These are phyloP conservation scores for Paracanthobrama guichenoti DNA, from an alignment of 2,113 vertebrate genomes.

Conservation along the genomic window DNA sequence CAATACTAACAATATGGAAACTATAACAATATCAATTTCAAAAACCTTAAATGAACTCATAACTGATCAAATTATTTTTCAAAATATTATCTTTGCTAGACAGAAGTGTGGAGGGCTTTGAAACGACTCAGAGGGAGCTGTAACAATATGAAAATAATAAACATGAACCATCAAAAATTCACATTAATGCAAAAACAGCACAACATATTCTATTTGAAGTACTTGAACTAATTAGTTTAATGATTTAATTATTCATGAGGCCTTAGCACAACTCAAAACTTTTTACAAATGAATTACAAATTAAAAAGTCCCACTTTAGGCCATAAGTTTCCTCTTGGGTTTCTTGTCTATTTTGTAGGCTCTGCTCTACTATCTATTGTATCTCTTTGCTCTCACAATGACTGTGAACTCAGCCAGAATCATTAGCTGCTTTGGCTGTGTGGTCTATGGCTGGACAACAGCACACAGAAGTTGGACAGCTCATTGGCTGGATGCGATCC, in stretches of 20 bases:
- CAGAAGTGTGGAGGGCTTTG: neutral
- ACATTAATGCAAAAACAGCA: constrained; percentile 3
- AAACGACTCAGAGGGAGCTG: neutral
- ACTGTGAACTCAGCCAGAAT: constrained; percentile 20
- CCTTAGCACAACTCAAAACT: constrained; percentile 63
- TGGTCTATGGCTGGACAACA: constrained; percentile 9
- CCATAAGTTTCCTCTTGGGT: constrained; percentile 7
- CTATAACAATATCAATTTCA: neutral
- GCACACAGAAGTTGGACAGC: constrained; percentile 9
- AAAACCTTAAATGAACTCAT: constrained; percentile 5
- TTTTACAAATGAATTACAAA: constrained; percentile 67
- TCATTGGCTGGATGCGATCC: neutral
- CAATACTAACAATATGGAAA: neutral
- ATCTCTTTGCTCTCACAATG: constrained; percentile 23
- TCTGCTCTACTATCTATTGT: constrained; percentile 30
- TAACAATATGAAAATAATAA: constrained; percentile 13
- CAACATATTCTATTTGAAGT: constrained; percentile 57
- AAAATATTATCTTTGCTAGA: constrained; percentile 6
- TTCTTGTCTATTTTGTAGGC: constrained; percentile 42
- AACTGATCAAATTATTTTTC: neutral
- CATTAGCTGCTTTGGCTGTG: constrained; percentile 45
- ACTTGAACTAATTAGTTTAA: constrained; percentile 70
- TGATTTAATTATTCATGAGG: constrained; percentile 70
- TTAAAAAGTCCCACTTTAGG: constrained; percentile 6
- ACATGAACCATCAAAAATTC: neutral